A percentile compares a stretch with the other conserved stretches of the same genome.
phyloP scores from a whole-genome alignment of 2,113 vertebrate genomes.

The Triplophysa tibetana region DNA sequence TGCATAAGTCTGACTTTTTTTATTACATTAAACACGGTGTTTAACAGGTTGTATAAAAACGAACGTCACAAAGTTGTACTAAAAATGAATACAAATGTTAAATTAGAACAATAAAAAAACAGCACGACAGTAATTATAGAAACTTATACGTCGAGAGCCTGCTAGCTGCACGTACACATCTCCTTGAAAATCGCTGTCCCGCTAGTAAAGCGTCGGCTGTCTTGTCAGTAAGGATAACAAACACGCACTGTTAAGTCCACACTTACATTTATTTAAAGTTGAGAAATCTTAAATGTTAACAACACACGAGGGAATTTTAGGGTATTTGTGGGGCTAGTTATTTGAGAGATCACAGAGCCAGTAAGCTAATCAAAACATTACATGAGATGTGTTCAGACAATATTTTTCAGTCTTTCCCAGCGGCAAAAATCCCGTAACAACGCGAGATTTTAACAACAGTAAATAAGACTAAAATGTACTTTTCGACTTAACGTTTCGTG shows the following conservation, averaged over 20 bases:
- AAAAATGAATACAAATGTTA: no score
- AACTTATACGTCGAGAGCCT: not conserved
- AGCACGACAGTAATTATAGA: not conserved
- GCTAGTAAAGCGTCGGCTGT: not conserved
- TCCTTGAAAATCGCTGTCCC: constrained; percentile 13
- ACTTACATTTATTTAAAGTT: not conserved
- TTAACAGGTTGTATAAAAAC: not conserved
- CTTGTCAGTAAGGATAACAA: not conserved
- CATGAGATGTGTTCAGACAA: constrained; percentile 57
- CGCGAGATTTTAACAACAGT: not conserved
- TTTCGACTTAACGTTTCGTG: not conserved
- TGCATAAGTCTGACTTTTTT: not conserved
- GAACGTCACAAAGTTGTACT: not conserved
- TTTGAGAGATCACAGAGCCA: constrained; percentile 21
- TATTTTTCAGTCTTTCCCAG: constrained; percentile 7
- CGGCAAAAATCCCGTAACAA: not conserved
- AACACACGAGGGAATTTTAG: not conserved
- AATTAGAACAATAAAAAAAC: not conserved
- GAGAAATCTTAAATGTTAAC: not conserved
- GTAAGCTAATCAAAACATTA: constrained; percentile 66
- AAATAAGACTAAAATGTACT: not conserved
- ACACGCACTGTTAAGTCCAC: not conserved
- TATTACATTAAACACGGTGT: not conserved
- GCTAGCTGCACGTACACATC: constrained; percentile 13
- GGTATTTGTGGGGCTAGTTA: not conserved